A percentile compares a stretch with the other conserved stretches of the same genome.
These are phyloP conservation scores for Scartelaos histophorus DNA, from an alignment of 2,113 vertebrate species.

Conservation along the genomic window DNA sequence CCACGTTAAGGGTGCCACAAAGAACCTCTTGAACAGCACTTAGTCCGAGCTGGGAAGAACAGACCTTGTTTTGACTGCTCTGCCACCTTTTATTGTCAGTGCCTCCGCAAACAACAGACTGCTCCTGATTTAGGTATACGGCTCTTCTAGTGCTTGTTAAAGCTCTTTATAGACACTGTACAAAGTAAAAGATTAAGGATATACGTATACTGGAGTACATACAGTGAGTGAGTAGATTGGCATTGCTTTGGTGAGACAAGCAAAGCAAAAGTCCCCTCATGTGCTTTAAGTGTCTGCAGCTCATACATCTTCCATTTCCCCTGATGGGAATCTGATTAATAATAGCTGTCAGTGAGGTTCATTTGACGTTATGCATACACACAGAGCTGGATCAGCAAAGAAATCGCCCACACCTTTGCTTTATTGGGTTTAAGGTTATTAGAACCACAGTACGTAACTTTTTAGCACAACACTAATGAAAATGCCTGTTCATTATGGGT, in stretches of 20 bases:
- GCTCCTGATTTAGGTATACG: conserved; percentile 48
- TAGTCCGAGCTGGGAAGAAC: conserved; percentile 72
- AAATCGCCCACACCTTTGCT: too few relatives aligned
- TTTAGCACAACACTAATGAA: too few relatives aligned
- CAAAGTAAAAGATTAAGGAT: conserved; percentile 9
- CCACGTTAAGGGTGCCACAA: conserved; percentile 77
- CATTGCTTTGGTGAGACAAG: conserved; percentile 34
- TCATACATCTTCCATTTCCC: conserved; percentile 12
- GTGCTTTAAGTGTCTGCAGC: not conserved
- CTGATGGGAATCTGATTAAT: not conserved
- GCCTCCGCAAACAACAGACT: conserved; percentile 57
- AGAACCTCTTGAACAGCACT: conserved; percentile 79
- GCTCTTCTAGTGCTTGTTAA: conserved; percentile 21
- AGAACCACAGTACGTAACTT: too few relatives aligned
- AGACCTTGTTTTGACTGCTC: conserved; percentile 80
- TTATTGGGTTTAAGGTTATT: too few relatives aligned
- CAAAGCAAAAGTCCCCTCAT: conserved; percentile 14
- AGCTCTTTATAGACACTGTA: conserved; percentile 23
- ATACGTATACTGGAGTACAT: not conserved
- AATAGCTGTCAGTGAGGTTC: not conserved
- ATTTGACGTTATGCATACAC: not conserved
- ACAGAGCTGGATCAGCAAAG: not conserved
- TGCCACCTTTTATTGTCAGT: conserved; percentile 78
- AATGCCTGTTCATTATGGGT: too few relatives aligned
- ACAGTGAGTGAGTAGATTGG: conserved; percentile 20